A percentile compares a stretch with the other conserved stretches of the same genome.
These are phyloP conservation scores for Eupeodes luniger DNA, from an alignment of 2,888 invertebrate species.

Conservation along the genomic window DNA sequence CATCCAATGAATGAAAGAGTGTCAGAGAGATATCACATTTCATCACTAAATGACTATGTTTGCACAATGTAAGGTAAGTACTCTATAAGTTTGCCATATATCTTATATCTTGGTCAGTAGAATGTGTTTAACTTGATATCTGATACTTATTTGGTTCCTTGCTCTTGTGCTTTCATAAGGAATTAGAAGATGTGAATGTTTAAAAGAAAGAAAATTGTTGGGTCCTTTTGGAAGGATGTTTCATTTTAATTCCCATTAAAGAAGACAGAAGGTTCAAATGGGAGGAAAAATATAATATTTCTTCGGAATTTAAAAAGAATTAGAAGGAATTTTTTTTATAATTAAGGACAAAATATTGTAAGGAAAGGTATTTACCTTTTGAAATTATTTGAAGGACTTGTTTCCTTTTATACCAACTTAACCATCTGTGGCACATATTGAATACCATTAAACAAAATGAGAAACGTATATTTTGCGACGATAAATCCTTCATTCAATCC, in stretches of 20 bases:
- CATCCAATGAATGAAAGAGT: no score
- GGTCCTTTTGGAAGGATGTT: neutral
- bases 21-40: neutral
- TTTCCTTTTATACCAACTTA: neutral
- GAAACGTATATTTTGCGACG: neutral
- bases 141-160: neutral
- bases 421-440: neutral
- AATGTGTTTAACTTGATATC: conserved; percentile 5
- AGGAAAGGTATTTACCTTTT: neutral
- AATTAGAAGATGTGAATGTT: conserved; percentile 1
- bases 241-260: neutral
- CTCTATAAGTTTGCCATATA: neutral
- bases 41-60: conserved; percentile 33
- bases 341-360: neutral
- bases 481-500: neutral
- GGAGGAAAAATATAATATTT: neutral
- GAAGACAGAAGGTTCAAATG: neutral
- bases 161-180: neutral
- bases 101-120: neutral
- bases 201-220: neutral
- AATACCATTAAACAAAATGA: neutral
- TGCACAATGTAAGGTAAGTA: conserved; percentile 16
- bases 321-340: neutral
- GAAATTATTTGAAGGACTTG: neutral
- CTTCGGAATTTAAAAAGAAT: neutral